phyloP scores from a whole-genome alignment of 2,797 vertebrate species.

The Squalus acanthias region DNA sequence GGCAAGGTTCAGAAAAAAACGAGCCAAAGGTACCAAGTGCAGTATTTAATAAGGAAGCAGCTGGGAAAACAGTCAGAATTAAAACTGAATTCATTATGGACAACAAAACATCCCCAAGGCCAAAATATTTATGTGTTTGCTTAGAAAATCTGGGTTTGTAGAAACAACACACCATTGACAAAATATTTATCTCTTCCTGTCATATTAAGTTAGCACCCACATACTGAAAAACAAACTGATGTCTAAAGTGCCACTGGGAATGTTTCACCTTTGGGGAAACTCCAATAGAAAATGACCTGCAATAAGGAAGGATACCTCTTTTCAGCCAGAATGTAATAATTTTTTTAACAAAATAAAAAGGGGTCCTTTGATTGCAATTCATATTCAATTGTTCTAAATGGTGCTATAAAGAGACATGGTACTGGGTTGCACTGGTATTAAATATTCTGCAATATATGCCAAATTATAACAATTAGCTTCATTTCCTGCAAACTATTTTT shows the following conservation, averaged over 20 bases:
- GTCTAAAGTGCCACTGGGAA: background rate
- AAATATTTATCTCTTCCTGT: conserved; percentile 30
- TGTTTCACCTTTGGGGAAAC: background rate
- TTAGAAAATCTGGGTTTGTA: conserved; percentile 36
- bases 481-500: conserved; percentile 17
- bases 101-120: conserved; percentile 20
- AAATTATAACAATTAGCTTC: conserved; percentile 28
- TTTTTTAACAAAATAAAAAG: background rate
- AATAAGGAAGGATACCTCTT: background rate
- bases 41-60: conserved; percentile 31
- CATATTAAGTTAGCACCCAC: background rate
- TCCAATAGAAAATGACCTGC: background rate
- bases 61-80: conserved; percentile 35
- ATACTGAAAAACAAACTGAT: background rate
- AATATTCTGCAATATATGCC: background rate
- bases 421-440: background rate
- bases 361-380: background rate
- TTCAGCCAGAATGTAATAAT: background rate
- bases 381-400: conserved; percentile 13
- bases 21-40: conserved; percentile 35
- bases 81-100: conserved; percentile 31
- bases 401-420: background rate
- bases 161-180: conserved; percentile 9
- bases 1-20: conserved; percentile 31
- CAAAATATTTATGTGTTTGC: conserved; percentile 34